Evolutionary conservation across 2,113 vertebrate genomes (phyloP), one percentile per base, ranked within the genome.

Genomic region (Carollia perspicillata): DNA sequence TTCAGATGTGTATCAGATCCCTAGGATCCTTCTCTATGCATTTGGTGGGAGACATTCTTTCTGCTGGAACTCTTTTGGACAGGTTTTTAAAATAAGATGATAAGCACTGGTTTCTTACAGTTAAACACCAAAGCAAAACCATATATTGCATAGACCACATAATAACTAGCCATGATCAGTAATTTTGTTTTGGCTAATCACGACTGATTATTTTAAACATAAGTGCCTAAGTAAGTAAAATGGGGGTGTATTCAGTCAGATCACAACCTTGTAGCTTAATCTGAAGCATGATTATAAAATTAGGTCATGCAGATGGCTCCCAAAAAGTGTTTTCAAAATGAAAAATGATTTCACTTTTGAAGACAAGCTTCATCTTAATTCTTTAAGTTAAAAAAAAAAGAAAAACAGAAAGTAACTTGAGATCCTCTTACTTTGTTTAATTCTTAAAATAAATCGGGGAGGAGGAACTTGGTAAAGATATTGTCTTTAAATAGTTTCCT

Each of bases 391-490:
- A 47, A 60, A 47, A 75, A 49, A 77, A n/a, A 66, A 23, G 23
- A 14, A 63, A 71, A 84, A 51, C 17, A 88, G 20, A 81, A 85
- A 90, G 63, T 74, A 86, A 94, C 2, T 42, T 23, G 58, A 95
- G 89, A 77, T 68, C 23, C 17, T 87, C 44, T 80, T 92, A 12
- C 30, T 93, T 91, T 83, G 28, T 91, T 94, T 72, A 94, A 89
- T 77, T 96, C 95, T 97, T 78, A 35, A 96, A 91, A 94, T 87
- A 66, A 79, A 94, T 97, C 83, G 42, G 26, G 78, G 87, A 53
- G 30, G 51, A 72, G 17, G n/a, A 40, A 37, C 28, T 58, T 84
- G 86, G 63, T 60, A 93, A 95, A 90, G 22, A 58, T 80, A 88
- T 84, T 93, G 71, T 84, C 78, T 96, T 97, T 33, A 95, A 96